Conservation (phyloP, 2,888 invertebrate genomes). For the Rhabditoides inermis region DNA sequence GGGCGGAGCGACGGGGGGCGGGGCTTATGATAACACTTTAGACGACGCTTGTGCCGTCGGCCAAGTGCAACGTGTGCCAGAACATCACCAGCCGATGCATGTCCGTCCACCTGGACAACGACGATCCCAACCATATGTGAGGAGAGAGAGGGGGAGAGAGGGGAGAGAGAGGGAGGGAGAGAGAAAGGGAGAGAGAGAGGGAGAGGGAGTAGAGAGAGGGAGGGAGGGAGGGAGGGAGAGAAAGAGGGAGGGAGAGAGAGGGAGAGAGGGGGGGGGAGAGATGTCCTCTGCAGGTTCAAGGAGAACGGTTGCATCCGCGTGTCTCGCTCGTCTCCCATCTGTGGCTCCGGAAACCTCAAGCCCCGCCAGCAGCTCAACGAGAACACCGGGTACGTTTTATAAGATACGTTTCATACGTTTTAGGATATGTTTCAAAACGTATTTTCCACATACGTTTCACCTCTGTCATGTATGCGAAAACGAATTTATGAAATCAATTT, state of each 20-base stretch:
- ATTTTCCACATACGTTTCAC: not conserved
- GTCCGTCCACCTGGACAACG: conserved; percentile 38
- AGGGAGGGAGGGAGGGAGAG: too few species aligned
- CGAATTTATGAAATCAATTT: not conserved
- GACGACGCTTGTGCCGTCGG: conserved; percentile 47
- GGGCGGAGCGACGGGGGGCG: too few species aligned
- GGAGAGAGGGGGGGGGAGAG: too few species aligned
- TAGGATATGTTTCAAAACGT: not conserved
- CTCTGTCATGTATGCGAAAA: too few species aligned
- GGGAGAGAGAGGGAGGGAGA: too few species aligned
- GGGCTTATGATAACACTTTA: too few species aligned
- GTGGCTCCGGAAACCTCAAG: conserved; percentile 88
- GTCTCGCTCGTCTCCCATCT: conserved; percentile 78
- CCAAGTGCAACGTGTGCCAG: conserved; percentile 47
- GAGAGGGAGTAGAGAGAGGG: too few species aligned
- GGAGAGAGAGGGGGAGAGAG: too few species aligned
- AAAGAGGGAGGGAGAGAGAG: too few species aligned
- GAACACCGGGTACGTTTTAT: too few species aligned
- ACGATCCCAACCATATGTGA: conserved; percentile 38
- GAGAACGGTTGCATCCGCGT: conserved; percentile 44
- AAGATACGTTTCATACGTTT: too few species aligned
- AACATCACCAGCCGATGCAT: conserved; percentile 49
- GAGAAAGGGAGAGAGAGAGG: too few species aligned
- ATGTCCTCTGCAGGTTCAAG: conserved; percentile 42
- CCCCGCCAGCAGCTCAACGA: conserved; percentile 74